phyloP scores from a whole-genome alignment of 2,888 invertebrate species.

The Cephonodes hylas region DNA sequence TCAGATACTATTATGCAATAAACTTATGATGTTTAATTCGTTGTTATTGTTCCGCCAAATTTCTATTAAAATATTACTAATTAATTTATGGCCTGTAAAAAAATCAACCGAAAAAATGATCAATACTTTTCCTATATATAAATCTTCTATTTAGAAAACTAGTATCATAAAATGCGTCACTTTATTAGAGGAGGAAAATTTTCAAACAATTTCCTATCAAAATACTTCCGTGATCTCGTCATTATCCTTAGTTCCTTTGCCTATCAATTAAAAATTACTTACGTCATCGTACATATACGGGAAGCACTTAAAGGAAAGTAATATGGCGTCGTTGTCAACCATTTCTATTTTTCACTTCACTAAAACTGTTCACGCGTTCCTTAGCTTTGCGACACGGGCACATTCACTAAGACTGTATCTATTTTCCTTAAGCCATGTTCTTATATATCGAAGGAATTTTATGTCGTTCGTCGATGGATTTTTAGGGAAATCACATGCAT shows the following conservation, averaged over 20 bases:
- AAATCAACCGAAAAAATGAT: too few relatives aligned
- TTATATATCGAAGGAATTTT: neutral
- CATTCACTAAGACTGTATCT: neutral
- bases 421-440: neutral
- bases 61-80: too few relatives aligned
- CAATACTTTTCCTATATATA: too few relatives aligned
- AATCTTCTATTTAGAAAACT: too few relatives aligned
- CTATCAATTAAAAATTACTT: neutral
- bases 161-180: too few relatives aligned
- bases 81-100: too few relatives aligned
- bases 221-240: neutral
- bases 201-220: too few relatives aligned
- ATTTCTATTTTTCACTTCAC: neutral
- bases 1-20: too few relatives aligned
- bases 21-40: too few relatives aligned
- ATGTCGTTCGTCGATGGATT: neutral
- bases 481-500: neutral
- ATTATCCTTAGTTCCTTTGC: neutral
- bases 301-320: conserved; percentile 8
- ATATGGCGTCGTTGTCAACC: neutral
- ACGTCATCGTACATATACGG: neutral
- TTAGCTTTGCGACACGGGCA: neutral
- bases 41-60: too few relatives aligned
- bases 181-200: too few relatives aligned
- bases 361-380: neutral